Evolutionary conservation across 2,888 invertebrate genomes (phyloP), one percentile per base, ranked within the genome.

Genomic region (Ennomos erosarius): DNA sequence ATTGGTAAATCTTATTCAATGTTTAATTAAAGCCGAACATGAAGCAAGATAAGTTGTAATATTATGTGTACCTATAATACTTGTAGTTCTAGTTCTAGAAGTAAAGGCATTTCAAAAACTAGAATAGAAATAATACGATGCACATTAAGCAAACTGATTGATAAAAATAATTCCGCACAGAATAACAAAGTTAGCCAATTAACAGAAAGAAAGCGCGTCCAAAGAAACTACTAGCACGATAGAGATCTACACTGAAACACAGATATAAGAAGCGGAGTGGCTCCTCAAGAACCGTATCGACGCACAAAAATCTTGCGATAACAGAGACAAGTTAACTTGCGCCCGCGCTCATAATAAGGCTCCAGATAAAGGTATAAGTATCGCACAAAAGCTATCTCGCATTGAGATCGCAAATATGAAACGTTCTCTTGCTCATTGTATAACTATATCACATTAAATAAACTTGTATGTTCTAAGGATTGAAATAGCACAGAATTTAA

Each of bases 301-400:
- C 76, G 74, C 75, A 84, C 84, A 79, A 85, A 87, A 88, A 91
- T 91, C 90, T 87, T 71, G 55, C 71, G 90, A 90, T 89, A 90
- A 74, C 75, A 78, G 78, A 85, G 86, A 91, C 91, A 90, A 88
- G 89, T 88, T 88, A 89, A 90, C 88, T 90, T 86, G 85, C 77
- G 81, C 81, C 71, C 73, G 82, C 79, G 79, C 78, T 84, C 82
- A 83, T 88, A 88, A 90, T 88, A 88, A 89, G 85, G 73, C 67
- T 74, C 71, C 71, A 84, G 82, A 84, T 85, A 84, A 81, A 85
- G 84, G 83, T 83, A 82, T 83, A 80, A 82, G 81, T 86, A 86
- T 87, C 85, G 84, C 80, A 82, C 77, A 74, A 76, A 72, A 75
- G 78, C 81, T 89, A 90, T 90, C 90, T 79, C 64, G 68, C 74